These are phyloP conservation scores for Cosmia pyralina DNA, from an alignment of 2,888 invertebrate genomes.

Conservation along the genomic window DNA sequence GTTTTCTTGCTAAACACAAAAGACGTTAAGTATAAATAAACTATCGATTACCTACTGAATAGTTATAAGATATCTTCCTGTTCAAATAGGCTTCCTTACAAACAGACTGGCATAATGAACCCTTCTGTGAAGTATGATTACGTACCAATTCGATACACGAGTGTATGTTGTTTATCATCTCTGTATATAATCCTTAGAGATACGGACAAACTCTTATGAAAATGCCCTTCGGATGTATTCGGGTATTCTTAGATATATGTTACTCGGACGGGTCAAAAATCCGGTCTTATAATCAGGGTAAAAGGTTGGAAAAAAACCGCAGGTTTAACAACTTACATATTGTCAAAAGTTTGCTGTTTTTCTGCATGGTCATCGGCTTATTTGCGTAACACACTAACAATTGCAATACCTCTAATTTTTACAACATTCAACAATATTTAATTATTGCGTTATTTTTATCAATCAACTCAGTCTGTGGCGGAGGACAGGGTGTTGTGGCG, in stretches of 20 bases:
- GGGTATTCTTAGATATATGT: background rate
- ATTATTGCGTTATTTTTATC: background rate
- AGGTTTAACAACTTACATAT: background rate
- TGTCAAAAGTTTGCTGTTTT: background rate
- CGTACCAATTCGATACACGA: background rate
- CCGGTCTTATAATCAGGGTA: no score
- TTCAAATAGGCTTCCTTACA: background rate
- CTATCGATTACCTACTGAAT: background rate
- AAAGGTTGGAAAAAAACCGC: background rate
- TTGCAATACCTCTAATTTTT: background rate
- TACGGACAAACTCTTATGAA: slow-evolving; percentile 8
- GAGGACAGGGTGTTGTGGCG: no score
- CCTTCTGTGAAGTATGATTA: slow-evolving; percentile 22
- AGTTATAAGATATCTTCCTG: slow-evolving; percentile 5
- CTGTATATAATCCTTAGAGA: slow-evolving; percentile 36
- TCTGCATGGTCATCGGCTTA: background rate
- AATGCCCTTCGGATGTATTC: slow-evolving; percentile 36
- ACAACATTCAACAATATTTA: background rate
- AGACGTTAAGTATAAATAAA: background rate
- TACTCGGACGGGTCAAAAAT: background rate
- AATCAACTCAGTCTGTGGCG: no score
- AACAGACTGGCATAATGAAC: slow-evolving; percentile 19
- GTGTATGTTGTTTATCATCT: slow-evolving; percentile 37
- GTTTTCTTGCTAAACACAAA: background rate
- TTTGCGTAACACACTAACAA: no score